Percentiles rank a stretch among this genome's conserved stretches.
Conservation (phyloP, 2,113 vertebrate species). For the Dascyllus trimaculatus region DNA sequence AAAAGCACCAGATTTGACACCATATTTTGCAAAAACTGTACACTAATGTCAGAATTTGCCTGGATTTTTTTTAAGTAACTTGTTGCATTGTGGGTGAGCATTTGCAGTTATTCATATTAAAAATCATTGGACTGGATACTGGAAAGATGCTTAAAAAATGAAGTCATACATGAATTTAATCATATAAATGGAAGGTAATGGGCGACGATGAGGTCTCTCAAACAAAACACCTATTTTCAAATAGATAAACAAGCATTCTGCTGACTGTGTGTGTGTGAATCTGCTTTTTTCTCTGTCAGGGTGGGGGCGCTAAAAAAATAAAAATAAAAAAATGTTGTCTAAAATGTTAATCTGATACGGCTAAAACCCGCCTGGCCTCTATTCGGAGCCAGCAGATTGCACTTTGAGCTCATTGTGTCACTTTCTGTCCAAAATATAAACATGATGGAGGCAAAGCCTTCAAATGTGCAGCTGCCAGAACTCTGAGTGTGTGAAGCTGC, state of each 20-base stretch:
- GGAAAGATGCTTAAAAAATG: neutral
- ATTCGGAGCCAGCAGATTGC: slow-evolving; percentile 49
- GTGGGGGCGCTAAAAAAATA: neutral
- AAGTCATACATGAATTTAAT: neutral
- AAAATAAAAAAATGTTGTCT: slow-evolving; percentile 10
- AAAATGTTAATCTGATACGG: slow-evolving; percentile 48
- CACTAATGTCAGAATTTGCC: neutral
- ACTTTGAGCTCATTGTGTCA: slow-evolving; percentile 51
- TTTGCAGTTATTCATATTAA: neutral
- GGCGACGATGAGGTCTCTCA: neutral
- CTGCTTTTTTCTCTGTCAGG: neutral
- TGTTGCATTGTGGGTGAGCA: neutral
- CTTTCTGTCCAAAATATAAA: slow-evolving; percentile 50
- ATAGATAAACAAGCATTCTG: neutral
- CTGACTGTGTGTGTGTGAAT: neutral
- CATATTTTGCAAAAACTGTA: neutral
- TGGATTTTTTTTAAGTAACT: neutral
- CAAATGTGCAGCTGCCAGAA: slow-evolving; percentile 45
- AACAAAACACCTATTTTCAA: neutral
- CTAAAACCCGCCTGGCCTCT: slow-evolving; percentile 39
- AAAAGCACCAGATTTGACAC: too few species aligned
- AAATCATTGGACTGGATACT: neutral
- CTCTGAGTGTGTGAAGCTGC: slow-evolving; percentile 32
- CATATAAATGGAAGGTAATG: neutral
- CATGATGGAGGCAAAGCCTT: slow-evolving; percentile 35